phyloP scores from a whole-genome alignment of 2,888 invertebrate genomes.

The Plemyria rubiginata region DNA sequence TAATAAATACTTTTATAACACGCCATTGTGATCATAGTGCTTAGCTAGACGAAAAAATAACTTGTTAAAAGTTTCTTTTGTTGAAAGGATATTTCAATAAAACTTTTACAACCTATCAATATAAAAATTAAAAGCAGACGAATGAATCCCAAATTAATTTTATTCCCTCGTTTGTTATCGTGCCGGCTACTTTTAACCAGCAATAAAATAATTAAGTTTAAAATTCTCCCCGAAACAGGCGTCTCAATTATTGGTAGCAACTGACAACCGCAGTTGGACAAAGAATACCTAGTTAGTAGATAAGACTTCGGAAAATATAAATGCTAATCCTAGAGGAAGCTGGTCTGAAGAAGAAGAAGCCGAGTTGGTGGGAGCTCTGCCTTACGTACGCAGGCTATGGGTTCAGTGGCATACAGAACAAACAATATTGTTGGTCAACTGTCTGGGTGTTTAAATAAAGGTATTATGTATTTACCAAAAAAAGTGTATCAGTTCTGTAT shows the following conservation, averaged over 20 bases:
- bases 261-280: slow-evolving; percentile 46
- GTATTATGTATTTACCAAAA: too few species aligned
- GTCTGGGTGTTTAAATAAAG: too few species aligned
- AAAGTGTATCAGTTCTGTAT: too few species aligned
- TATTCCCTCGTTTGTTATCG: slow-evolving; percentile 10
- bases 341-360: too few species aligned
- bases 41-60: too few species aligned
- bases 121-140: background rate
- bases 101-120: background rate
- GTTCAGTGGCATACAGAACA: too few species aligned
- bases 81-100: background rate
- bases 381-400: too few species aligned
- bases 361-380: too few species aligned
- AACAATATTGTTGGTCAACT: too few species aligned
- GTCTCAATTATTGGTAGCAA: slow-evolving; percentile 46
- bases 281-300: slow-evolving; percentile 38
- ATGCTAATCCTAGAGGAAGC: too few species aligned
- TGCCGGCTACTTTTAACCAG: slow-evolving; percentile 42
- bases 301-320: background rate
- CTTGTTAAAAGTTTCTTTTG: background rate
- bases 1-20: too few species aligned
- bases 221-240: slow-evolving; percentile 43
- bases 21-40: too few species aligned
- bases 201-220: slow-evolving; percentile 39
- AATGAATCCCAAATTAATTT: slow-evolving; percentile 10